Percentiles rank a stretch among this genome's conserved stretches.
Conservation (phyloP, 2,113 vertebrate species). For the Channa argus region DNA sequence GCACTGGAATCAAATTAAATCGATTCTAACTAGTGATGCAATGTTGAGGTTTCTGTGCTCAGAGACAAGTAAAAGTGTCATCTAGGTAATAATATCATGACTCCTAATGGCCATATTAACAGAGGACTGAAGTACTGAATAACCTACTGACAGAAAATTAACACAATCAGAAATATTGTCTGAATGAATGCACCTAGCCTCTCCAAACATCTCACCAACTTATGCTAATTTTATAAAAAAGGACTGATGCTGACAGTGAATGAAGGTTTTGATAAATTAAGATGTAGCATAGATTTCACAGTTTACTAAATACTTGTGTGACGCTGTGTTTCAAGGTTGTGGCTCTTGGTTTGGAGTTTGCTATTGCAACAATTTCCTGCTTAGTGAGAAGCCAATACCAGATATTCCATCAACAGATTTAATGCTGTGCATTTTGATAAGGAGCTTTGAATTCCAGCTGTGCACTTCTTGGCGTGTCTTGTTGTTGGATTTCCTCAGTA, state of each 20-base stretch:
- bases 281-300: conserved; percentile 3
- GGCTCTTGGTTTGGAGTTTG: conserved; percentile 22
- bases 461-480: conserved; percentile 27
- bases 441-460: conserved; percentile 49
- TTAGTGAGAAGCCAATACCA: conserved; percentile 33
- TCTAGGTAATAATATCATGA: conserved; percentile 25
- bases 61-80: conserved; percentile 23
- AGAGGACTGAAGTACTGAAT: conserved; percentile 5
- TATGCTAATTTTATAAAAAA: conserved; percentile 2
- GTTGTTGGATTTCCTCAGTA: conserved; percentile 5
- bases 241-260: conserved; percentile 3
- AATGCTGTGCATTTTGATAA: conserved; percentile 61
- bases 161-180: background rate
- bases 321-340: conserved; percentile 10
- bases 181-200: conserved; percentile 3
- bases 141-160: conserved; percentile 10
- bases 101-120: conserved; percentile 20
- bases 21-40: conserved; percentile 17
- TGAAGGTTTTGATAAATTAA: background rate
- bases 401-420: conserved; percentile 50
- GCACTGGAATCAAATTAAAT: conserved; percentile 23
- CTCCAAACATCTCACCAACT: background rate
- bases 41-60: conserved; percentile 8
- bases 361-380: conserved; percentile 7
- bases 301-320: conserved; percentile 3